These are phyloP conservation scores for Theropithecus gelada DNA, from an alignment of 2,113 vertebrate genomes.

Conservation along the genomic window DNA sequence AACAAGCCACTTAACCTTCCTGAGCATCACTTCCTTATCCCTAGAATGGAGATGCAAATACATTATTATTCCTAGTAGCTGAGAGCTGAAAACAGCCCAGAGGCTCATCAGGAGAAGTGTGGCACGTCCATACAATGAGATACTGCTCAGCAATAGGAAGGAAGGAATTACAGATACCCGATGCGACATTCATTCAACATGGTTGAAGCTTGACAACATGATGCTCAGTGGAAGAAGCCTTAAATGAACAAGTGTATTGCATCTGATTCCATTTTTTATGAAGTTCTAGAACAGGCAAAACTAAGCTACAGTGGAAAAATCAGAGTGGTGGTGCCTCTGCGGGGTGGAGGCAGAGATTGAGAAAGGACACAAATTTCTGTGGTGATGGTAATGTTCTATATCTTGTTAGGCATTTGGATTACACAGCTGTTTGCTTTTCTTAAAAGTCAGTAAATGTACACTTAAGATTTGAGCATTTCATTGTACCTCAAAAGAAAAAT, in stretches of 20 bases:
- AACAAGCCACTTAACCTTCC: not conserved
- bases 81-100: not conserved
- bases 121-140: fast-evolving
- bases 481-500: not conserved
- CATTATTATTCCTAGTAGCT: not conserved
- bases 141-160: not conserved
- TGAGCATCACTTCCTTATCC: not conserved
- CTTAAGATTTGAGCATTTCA: not conserved
- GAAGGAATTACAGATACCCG: not conserved
- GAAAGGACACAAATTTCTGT: not conserved
- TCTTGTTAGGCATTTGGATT: not conserved
- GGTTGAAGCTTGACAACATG: not conserved
- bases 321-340: not conserved
- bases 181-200: not conserved
- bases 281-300: not conserved
- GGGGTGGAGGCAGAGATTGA: not conserved
- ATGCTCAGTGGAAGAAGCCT: not conserved
- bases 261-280: not conserved
- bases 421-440: not conserved
- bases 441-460: not conserved
- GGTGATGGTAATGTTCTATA: not conserved
- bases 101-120: not conserved
- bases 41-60: not conserved
- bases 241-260: not conserved
- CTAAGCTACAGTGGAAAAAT: not conserved